These are phyloP conservation scores for Cinara cedri DNA, from an alignment of 2,888 invertebrate genomes.

Conservation along the genomic window DNA sequence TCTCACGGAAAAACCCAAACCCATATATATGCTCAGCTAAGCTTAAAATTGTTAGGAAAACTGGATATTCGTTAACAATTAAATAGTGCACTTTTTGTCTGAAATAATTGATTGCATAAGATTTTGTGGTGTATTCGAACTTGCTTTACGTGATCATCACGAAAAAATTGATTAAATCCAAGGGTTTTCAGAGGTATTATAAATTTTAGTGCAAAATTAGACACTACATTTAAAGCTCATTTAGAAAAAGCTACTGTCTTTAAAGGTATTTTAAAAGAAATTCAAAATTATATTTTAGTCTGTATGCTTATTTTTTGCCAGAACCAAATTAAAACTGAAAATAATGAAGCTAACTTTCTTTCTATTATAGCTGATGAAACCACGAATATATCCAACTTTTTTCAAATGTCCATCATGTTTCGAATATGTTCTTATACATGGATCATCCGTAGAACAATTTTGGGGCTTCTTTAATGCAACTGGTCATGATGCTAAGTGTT, in stretches of 20 bases:
- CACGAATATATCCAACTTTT: constrained; percentile 58
- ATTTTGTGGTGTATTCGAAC: constrained; percentile 14
- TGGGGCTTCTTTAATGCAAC: constrained; percentile 58
- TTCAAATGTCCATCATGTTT: constrained; percentile 59
- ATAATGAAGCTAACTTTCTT: constrained; percentile 57
- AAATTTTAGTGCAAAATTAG: constrained; percentile 28
- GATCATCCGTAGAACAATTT: constrained; percentile 59
- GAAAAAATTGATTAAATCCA: constrained; percentile 15
- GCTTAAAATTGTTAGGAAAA: constrained; percentile 32
- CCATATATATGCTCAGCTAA: constrained; percentile 15
- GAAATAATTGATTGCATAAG: constrained; percentile 26
- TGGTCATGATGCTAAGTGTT: constrained; percentile 46
- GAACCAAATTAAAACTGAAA: constrained; percentile 57
- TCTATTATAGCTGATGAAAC: constrained; percentile 58
- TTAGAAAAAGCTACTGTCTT: constrained; percentile 57
- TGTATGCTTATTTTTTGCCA: constrained; percentile 58
- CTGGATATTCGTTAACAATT: constrained; percentile 6
- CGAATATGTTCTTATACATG: constrained; percentile 59
- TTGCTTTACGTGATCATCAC: constrained; percentile 5
- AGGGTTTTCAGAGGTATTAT: constrained; percentile 5
- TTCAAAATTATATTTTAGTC: constrained; percentile 60
- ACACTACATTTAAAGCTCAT: constrained; percentile 55
- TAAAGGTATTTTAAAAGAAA: too few species aligned
- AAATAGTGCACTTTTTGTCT: constrained; percentile 10
- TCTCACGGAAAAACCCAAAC: constrained; percentile 18